Conservation (phyloP, 1,140 invertebrate species). For the Aricia agestis region DNA sequence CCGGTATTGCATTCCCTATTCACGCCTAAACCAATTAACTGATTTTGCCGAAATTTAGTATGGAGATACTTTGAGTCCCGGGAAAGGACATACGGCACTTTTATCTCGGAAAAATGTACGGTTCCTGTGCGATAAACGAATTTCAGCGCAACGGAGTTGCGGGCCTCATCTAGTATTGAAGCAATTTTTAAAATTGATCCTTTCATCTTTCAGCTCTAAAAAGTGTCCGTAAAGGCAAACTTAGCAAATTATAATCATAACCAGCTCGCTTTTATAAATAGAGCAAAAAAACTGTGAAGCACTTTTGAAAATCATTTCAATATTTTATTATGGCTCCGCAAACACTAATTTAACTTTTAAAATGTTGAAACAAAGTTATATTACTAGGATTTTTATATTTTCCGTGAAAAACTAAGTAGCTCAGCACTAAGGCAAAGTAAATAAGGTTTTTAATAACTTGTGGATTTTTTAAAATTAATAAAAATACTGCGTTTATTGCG, state of each 20-base stretch:
- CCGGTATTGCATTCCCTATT: too few species aligned
- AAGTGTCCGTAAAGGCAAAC: neutral
- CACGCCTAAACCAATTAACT: too few species aligned
- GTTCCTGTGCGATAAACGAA: neutral
- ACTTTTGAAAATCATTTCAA: conserved; percentile 4
- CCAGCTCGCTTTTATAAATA: neutral
- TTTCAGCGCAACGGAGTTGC: too few species aligned
- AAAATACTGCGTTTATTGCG: neutral
- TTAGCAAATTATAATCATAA: neutral
- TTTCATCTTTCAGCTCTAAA: neutral
- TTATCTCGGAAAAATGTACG: too few species aligned
- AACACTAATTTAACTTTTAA: conserved; percentile 6
- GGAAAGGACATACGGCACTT: too few species aligned
- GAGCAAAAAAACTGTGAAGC: conserved; percentile 2
- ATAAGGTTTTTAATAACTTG: neutral
- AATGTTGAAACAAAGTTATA: conserved; percentile 11
- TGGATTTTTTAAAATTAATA: neutral
- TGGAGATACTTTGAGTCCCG: too few species aligned
- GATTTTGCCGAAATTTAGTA: too few species aligned
- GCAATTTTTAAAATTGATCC: neutral
- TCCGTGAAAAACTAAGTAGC: neutral
- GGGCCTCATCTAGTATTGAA: too few species aligned
- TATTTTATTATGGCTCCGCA: neutral
- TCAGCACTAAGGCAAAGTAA: neutral
- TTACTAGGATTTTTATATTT: conserved; percentile 8